phyloP scores from a whole-genome alignment of 2,797 vertebrate species.

The Crax fasciolata region DNA sequence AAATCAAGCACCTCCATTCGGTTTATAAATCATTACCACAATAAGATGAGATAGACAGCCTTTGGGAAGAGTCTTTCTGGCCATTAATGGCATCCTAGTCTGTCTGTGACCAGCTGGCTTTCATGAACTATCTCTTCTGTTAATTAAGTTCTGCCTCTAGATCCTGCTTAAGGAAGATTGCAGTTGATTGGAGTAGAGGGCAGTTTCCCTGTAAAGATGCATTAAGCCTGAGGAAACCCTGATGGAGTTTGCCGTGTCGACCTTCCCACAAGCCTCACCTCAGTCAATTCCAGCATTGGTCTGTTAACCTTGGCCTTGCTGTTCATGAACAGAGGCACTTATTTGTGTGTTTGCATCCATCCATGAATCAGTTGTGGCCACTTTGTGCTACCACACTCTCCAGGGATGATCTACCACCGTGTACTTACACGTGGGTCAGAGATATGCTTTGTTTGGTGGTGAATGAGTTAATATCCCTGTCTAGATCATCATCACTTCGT shows the following conservation, averaged over 20 bases:
- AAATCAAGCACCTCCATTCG: not conserved
- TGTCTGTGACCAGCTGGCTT: not conserved
- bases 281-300: not conserved
- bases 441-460: not conserved
- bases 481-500: not conserved
- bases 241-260: not conserved
- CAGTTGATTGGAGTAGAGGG: not conserved
- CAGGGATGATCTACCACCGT: not conserved
- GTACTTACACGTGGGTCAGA: not conserved
- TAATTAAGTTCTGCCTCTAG: not conserved
- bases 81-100: not conserved
- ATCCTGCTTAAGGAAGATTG: not conserved
- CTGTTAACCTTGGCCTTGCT: not conserved
- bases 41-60: not conserved
- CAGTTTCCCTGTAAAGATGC: fast-evolving
- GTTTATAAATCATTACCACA: not conserved
- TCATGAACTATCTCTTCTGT: not conserved
- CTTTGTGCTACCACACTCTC: not conserved
- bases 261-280: not conserved
- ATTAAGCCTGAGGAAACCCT: not conserved
- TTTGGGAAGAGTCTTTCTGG: not conserved
- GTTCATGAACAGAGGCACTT: not conserved
- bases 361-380: not conserved
- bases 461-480: not conserved
- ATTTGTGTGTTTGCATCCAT: not conserved